Conservation (phyloP, 2,113 vertebrate genomes). For the Alectura lathami region DNA sequence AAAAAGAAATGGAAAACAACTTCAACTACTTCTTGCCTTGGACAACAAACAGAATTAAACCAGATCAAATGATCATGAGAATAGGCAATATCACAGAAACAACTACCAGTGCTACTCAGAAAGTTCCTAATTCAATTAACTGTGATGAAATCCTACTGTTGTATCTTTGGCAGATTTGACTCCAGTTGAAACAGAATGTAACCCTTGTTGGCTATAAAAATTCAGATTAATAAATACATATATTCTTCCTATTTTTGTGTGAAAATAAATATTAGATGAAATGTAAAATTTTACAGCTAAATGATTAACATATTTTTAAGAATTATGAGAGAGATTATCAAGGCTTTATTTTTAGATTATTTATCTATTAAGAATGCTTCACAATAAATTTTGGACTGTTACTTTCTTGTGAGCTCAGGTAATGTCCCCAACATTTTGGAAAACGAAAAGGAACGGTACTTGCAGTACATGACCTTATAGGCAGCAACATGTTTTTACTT, state of each 20-base stretch:
- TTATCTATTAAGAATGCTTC: slow-evolving; percentile 3
- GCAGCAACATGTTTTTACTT: neutral
- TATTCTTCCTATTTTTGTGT: neutral
- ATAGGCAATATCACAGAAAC: neutral
- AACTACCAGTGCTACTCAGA: neutral
- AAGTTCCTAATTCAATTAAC: neutral
- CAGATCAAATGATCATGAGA: neutral
- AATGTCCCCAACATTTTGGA: neutral
- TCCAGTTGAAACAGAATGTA: neutral
- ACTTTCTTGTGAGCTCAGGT: neutral
- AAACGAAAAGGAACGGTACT: neutral
- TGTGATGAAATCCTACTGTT: neutral
- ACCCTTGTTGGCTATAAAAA: neutral
- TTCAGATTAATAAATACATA: neutral
- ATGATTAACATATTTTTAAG: neutral
- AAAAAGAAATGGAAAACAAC: too few species aligned
- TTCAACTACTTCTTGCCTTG: neutral
- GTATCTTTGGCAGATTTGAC: neutral
- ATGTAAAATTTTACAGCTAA: neutral
- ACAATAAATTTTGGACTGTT: neutral
- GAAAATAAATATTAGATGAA: neutral
- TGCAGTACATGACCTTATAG: neutral
- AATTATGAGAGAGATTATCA: neutral
- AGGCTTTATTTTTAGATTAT: neutral
- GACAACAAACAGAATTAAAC: neutral